Evolutionary conservation across 1,140 invertebrate species (phyloP).

Genomic region (Chrysomallon squamiferum): DNA sequence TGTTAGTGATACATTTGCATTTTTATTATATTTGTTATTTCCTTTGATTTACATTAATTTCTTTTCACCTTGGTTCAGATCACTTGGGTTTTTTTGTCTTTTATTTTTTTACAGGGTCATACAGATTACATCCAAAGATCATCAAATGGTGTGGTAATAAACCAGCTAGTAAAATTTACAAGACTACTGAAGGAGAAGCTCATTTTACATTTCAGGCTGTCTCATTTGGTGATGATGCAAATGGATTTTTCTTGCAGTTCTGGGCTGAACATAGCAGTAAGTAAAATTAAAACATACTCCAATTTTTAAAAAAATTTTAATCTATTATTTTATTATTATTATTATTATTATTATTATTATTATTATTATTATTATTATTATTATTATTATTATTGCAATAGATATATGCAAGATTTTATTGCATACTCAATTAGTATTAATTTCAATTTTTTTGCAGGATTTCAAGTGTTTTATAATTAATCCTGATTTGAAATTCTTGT

Average conservation of each 20-base stretch:
- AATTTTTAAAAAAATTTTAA: too few relatives aligned
- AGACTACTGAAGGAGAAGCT: background rate
- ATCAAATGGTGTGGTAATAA: constrained; percentile 5
- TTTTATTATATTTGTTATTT: too few relatives aligned
- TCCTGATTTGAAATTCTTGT: background rate
- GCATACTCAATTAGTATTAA: background rate
- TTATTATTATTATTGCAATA: too few relatives aligned
- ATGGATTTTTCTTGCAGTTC: constrained; percentile 4
- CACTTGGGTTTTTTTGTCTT: too few relatives aligned
- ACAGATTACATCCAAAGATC: background rate
- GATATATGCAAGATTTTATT: background rate
- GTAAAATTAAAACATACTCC: too few relatives aligned
- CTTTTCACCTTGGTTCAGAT: too few relatives aligned
- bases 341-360: too few relatives aligned
- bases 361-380: too few relatives aligned
- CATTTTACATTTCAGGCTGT: background rate
- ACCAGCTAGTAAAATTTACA: background rate
- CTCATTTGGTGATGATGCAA: background rate
- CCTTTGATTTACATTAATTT: too few relatives aligned
- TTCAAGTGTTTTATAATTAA: background rate
- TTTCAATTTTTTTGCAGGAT: background rate
- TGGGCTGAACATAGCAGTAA: background rate
- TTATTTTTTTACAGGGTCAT: background rate
- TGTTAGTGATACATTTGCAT: too few relatives aligned
- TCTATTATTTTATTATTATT: too few relatives aligned